Base-by-base conservation (phyloP, 2,888 invertebrate genomes). In the Orthonevra nobilis region DNA sequence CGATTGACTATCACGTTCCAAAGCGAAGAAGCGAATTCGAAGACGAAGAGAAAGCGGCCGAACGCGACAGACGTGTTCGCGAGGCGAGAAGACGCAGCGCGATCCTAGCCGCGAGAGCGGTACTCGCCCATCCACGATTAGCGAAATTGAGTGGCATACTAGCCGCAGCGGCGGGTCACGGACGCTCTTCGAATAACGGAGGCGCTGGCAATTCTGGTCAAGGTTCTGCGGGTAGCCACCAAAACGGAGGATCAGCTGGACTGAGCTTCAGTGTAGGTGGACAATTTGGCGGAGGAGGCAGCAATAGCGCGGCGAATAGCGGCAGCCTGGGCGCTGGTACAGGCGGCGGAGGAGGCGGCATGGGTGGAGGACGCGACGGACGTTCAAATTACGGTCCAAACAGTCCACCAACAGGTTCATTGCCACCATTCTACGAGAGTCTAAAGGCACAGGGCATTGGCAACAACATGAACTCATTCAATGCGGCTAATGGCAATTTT, bases 371-470 rank as follows among this genome's bases (percentile, higher is more conserved):
- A 1, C 91, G 95, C 36, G 95, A 95, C 86, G 95, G 96, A 0
- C 91, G 96, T 48, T 94, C 95, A 73, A 95, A 95, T 87, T 96
- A 96, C 86, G 95, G 95, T 1, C 96, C 96, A 4, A 95, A 95
- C 83, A 96, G 95, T 83, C 96, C 96, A 54, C 96, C 96, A 1
- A 95, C 95, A 0, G 95, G 95, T 9, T 95, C 95, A 54, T 89
- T 96, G 74, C 96, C 96, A n/a, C 96, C 96, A 0, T 96, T 96
- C 85, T 96, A 96, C 87, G 96, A 96, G 89, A 95, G 95, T 6
- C 90, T 96, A 0, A 96, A 96, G 87, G 92, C 93, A 52, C 94
- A 94, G 3, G 94, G 93, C 81, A 91, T 92, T n/a, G 95, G 95
- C 9, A 95, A 94, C 82, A 91, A 92, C 7, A 90, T 91, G 48